Percentiles rank a stretch among this genome's conserved stretches.
Evolutionary conservation across 2,113 vertebrate genomes (phyloP).

Genomic region (Sebastes schlegelii): DNA sequence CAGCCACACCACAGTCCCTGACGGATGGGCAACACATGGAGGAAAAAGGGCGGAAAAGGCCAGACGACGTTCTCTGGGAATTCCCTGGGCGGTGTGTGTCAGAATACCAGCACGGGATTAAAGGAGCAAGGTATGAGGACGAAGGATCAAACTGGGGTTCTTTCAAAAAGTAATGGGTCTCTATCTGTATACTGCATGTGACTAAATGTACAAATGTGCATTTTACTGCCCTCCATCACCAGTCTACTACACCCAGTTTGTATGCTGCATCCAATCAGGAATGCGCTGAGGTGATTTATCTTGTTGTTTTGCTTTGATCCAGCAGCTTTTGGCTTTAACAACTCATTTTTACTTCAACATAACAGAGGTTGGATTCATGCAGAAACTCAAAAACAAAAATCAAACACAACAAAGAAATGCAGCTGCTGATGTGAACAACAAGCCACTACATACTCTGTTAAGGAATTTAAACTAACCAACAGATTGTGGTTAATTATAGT

Average conservation of each 20-base stretch:
- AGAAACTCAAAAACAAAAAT: neutral
- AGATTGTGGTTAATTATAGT: neutral
- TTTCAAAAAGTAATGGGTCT: neutral
- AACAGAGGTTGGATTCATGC: neutral
- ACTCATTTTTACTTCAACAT: neutral
- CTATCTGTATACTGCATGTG: neutral
- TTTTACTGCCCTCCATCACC: neutral
- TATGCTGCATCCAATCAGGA: neutral
- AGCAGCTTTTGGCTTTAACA: neutral
- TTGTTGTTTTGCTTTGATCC: neutral
- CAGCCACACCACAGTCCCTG: conserved; percentile 44
- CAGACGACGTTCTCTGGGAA: conserved; percentile 28
- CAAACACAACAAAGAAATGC: neutral
- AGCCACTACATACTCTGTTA: neutral
- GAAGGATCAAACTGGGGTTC: neutral
- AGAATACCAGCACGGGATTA: conserved; percentile 43
- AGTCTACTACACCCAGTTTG: neutral
- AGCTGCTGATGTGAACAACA: neutral
- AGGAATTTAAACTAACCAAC: neutral
- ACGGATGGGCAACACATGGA: conserved; percentile 58
- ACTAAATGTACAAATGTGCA: neutral
- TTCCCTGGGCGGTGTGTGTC: conserved; percentile 12
- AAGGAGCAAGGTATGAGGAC: neutral
- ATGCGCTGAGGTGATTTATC: neutral
- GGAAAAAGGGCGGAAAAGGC: conserved; percentile 58